A percentile compares a stretch with the other conserved stretches of the same genome.
These are phyloP conservation scores for Agapetus fuscipes DNA, from an alignment of 2,888 invertebrate genomes.

Conservation along the genomic window DNA sequence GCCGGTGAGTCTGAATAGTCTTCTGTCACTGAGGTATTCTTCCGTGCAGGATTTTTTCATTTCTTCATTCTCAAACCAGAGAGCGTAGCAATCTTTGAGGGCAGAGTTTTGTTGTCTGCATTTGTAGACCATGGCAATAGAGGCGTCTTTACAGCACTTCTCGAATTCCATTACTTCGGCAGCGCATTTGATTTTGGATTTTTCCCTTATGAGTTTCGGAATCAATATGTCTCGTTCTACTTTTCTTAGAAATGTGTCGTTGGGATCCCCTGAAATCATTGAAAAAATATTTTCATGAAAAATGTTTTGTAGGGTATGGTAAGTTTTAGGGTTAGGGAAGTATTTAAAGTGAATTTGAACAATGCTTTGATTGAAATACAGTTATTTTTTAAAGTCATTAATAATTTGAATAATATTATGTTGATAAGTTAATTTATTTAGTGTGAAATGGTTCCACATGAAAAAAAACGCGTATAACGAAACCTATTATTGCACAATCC, in stretches of 20 bases:
- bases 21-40: conserved; percentile 71
- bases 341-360: too few species aligned
- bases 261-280: conserved; percentile 74
- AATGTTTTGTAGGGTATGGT: too few species aligned
- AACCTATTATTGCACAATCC: too few species aligned
- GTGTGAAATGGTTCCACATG: too few species aligned
- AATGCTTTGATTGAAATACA: too few species aligned
- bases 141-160: conserved; percentile 61
- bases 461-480: too few species aligned
- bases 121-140: conserved; percentile 59
- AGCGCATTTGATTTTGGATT: conserved; percentile 67
- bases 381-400: too few species aligned
- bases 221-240: conserved; percentile 84
- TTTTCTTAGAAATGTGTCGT: conserved; percentile 71
- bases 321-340: too few species aligned
- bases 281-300: too few species aligned
- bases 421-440: too few species aligned
- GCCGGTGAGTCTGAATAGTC: conserved; percentile 75
- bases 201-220: conserved; percentile 80
- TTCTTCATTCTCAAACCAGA: conserved; percentile 69
- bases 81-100: conserved; percentile 59
- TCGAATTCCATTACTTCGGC: conserved; percentile 61
- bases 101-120: conserved; percentile 63
- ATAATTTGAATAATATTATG: too few species aligned
- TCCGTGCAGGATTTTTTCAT: conserved; percentile 66